phyloP scores from a whole-genome alignment of 35 echinoderm and acorn worm species.

The Patiria miniata region DNA sequence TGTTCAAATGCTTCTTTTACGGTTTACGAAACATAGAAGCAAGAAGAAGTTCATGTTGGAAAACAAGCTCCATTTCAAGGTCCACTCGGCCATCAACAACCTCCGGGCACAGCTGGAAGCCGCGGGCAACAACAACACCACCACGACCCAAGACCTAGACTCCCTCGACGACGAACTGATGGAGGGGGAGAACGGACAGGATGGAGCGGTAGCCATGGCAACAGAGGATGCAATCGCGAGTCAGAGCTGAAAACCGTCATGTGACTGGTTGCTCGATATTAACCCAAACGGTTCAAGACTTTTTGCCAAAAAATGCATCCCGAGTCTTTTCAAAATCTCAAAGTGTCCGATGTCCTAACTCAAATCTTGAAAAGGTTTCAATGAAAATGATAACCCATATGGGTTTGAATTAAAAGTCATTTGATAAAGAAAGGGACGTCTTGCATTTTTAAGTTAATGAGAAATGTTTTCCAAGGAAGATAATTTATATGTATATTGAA shows the following conservation, averaged over 20 bases:
- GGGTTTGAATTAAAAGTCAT: too few species aligned
- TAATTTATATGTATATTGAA: too few species aligned
- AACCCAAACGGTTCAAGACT: too few species aligned
- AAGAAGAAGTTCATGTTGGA: conserved; percentile 88
- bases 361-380: too few species aligned
- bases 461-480: too few species aligned
- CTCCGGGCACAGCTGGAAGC: conserved; percentile 55
- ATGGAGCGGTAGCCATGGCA: not conserved
- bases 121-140: not conserved
- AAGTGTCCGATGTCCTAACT: too few species aligned
- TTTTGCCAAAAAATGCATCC: too few species aligned
- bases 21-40: not conserved
- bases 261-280: not conserved
- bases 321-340: too few species aligned
- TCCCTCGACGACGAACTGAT: conserved; percentile 1
- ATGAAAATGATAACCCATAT: too few species aligned
- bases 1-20: too few species aligned
- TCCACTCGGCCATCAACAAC: conserved; percentile 78
- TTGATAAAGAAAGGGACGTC: too few species aligned
- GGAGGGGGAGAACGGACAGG: conserved; percentile 19
- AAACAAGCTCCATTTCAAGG: conserved; percentile 87
- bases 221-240: not conserved
- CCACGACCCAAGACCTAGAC: conserved; percentile 11
- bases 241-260: not conserved
- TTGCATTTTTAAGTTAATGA: too few species aligned